phyloP scores from a whole-genome alignment of 2,797 vertebrate species.

The Bucorvus abyssinicus region DNA sequence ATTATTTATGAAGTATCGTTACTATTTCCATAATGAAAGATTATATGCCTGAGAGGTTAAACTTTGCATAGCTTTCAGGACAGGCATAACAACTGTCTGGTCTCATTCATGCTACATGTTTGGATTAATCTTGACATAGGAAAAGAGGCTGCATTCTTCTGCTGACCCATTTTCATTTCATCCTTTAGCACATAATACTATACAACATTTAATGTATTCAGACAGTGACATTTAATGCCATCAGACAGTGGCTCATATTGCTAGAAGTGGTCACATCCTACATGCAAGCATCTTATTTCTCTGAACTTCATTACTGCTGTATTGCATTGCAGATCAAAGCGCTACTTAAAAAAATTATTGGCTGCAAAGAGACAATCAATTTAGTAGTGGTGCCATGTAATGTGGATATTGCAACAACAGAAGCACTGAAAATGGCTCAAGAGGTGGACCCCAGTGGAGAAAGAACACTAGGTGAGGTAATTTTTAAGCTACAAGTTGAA shows the following conservation, averaged over 20 bases:
- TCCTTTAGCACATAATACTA: background rate
- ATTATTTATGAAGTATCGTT: background rate
- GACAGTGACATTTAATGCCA: background rate
- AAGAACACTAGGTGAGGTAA: constrained; percentile 85
- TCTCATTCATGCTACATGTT: background rate
- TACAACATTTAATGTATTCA: background rate
- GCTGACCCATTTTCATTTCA: background rate
- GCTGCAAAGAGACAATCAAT: constrained; percentile 86
- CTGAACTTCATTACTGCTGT: background rate
- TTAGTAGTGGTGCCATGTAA: constrained; percentile 89
- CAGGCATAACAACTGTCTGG: background rate
- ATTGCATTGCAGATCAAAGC: constrained; percentile 79
- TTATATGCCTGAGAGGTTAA: background rate
- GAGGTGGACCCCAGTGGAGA: constrained; percentile 84
- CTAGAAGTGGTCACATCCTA: background rate
- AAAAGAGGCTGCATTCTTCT: background rate
- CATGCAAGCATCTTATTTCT: background rate
- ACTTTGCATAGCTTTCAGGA: background rate
- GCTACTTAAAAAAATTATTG: constrained; percentile 82
- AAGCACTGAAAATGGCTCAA: constrained; percentile 89
- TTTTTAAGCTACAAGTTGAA: background rate
- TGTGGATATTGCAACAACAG: constrained; percentile 91
- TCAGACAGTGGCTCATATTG: background rate
- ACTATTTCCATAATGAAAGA: background rate
- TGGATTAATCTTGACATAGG: background rate